Percentiles rank a stretch among this genome's conserved stretches.
Conservation (phyloP, 2,888 invertebrate species). For the Orchestes rusci region DNA sequence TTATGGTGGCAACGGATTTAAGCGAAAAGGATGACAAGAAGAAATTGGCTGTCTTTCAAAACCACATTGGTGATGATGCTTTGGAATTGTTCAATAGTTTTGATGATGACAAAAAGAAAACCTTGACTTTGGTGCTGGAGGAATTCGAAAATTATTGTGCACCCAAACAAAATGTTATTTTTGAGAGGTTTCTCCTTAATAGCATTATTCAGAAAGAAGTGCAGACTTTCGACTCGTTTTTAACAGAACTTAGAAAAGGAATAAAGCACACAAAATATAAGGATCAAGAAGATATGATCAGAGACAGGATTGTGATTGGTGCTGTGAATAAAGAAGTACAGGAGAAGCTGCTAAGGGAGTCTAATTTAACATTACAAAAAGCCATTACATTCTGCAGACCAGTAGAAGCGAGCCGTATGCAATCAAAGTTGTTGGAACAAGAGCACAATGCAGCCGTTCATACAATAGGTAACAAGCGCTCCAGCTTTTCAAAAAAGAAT, state of each 20-base stretch:
- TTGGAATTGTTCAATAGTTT: constrained; percentile 11
- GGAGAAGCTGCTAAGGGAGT: constrained; percentile 26
- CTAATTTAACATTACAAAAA: constrained; percentile 23
- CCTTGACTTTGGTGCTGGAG: constrained; percentile 6
- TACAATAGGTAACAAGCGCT: neutral
- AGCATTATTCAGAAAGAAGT: constrained; percentile 28
- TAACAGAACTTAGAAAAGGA: constrained; percentile 28
- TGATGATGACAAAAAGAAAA: constrained; percentile 10
- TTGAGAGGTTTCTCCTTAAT: constrained; percentile 24
- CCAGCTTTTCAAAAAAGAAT: neutral
- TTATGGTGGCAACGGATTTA: constrained; percentile 8
- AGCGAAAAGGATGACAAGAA: constrained; percentile 6
- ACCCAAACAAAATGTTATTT: constrained; percentile 20
- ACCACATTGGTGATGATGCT: constrained; percentile 7
- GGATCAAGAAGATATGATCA: constrained; percentile 1
- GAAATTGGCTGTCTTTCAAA: constrained; percentile 13
- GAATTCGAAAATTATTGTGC: constrained; percentile 16
- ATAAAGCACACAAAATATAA: constrained; percentile 25
- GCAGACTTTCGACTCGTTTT: constrained; percentile 29
- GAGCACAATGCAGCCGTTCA: constrained; percentile 6
- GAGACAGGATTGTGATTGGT: constrained; percentile 30
- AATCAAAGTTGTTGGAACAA: constrained; percentile 25
- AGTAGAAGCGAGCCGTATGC: constrained; percentile 23
- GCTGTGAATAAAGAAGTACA: constrained; percentile 25
- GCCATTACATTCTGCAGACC: constrained; percentile 27